Evolutionary conservation across 2,113 vertebrate species (phyloP), one percentile per base, ranked within the genome.

Genomic region (Scartelaos histophorus): DNA sequence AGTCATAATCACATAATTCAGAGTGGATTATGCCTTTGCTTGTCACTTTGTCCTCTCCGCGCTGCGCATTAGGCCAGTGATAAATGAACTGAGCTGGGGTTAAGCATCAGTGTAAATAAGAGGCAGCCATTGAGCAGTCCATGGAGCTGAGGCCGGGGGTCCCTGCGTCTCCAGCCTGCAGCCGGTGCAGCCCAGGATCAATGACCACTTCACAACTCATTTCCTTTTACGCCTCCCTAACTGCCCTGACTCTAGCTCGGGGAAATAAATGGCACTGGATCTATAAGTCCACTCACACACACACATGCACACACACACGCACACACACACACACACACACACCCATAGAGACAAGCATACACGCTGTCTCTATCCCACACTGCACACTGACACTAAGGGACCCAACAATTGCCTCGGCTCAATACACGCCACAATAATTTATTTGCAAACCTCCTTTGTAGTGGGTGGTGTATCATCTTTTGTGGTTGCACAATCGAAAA

Each of bases 121-220:
- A 86, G 73, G 66, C 82, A 73, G 83, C 73, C 85, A 85, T 80
- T 73, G 81, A 86, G 81, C 25, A 45, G 53, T 85, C 67, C 81
- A 83, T 9, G 61, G 22, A 58, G 56, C 82, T 78, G 81, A 43
- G 71, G 85, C 88, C 82, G 64, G 72, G 75, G 76, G 82, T 80
- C 74, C 71, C 22, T 66, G 73, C 53, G 88, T 78, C 82, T 83
- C 62, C 13, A 73, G 84, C 82, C 58, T 61, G 22, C 82, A 78
- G 80, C 82, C 81, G 46, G 15, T 65, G 74, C 73, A 66, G 87
- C 86, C 85, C 78, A 53, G 89, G 91, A 94, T 94, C 92, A 93
- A 93, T 93, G 91, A 85, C 89, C 90, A 90, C 92, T 93, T 92
- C 93, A 93, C 90, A 92, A 91, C 89, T 92, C 92, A 91, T 93